These are phyloP conservation scores for Apamea sordens DNA, from an alignment of 2,888 invertebrate species.

Conservation along the genomic window DNA sequence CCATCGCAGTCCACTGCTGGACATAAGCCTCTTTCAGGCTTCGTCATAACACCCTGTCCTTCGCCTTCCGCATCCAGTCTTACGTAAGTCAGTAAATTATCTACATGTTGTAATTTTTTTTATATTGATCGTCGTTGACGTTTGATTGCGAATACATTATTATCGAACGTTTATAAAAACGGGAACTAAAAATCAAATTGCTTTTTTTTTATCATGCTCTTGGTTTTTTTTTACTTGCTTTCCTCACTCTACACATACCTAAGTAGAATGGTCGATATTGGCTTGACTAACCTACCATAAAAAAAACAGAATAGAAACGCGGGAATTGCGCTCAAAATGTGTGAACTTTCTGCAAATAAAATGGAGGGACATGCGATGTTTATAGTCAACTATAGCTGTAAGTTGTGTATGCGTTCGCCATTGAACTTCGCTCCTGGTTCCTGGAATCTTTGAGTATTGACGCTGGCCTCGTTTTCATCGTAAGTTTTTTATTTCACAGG, in stretches of 20 bases:
- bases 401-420: neutral
- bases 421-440: slow-evolving; percentile 1
- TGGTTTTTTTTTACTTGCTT: neutral
- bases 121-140: neutral
- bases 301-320: neutral
- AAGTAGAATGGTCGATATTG: neutral
- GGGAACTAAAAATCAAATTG: neutral
- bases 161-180: neutral
- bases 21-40: neutral
- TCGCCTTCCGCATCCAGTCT: neutral
- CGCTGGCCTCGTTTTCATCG: neutral
- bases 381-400: neutral
- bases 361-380: neutral
- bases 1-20: neutral
- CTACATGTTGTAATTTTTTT: neutral
- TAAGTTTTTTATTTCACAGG: slow-evolving; percentile 3
- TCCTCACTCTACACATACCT: neutral
- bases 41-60: neutral
- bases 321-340: neutral
- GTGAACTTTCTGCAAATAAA: neutral
- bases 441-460: neutral
- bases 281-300: neutral
- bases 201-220: neutral
- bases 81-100: no score
- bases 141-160: neutral